Evolutionary conservation across 2,888 invertebrate genomes (phyloP).

Genomic region (Bembecia ichneumoniformis): DNA sequence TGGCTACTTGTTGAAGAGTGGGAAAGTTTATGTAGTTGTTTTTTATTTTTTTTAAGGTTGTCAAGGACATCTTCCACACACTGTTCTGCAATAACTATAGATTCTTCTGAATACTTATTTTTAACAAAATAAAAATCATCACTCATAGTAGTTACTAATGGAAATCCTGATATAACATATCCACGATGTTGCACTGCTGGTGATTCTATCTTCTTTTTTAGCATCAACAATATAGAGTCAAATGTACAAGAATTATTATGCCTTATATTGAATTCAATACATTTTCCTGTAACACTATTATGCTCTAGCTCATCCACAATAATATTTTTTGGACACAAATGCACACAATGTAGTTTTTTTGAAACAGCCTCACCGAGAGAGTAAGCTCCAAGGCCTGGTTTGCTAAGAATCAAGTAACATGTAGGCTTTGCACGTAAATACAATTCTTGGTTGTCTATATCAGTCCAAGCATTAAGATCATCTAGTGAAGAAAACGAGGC

Average conservation of each 20-base stretch:
- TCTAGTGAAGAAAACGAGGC: conserved; percentile 27
- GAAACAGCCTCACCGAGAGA: conserved; percentile 70
- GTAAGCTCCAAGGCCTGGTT: conserved; percentile 68
- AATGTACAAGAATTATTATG: conserved; percentile 62
- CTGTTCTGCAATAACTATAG: conserved; percentile 26
- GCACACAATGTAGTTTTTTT: conserved; percentile 69
- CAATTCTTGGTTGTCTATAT: conserved; percentile 62
- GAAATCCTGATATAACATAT: conserved; percentile 77
- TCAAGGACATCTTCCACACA: conserved; percentile 34
- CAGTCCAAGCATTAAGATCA: conserved; percentile 53
- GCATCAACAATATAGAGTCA: conserved; percentile 61
- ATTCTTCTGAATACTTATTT: conserved; percentile 41
- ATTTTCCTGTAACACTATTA: conserved; percentile 66
- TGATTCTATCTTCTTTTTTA: conserved; percentile 64
- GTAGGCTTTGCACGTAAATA: conserved; percentile 65
- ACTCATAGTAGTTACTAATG: conserved; percentile 64
- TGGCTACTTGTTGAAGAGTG: conserved; percentile 28
- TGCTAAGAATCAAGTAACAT: conserved; percentile 73
- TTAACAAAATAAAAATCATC: conserved; percentile 23
- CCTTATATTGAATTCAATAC: conserved; percentile 72
- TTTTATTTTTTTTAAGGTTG: conserved; percentile 41
- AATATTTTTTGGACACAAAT: conserved; percentile 70
- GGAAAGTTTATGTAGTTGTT: conserved; percentile 16
- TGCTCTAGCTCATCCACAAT: conserved; percentile 72
- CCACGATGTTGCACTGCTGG: conserved; percentile 72